Evolutionary conservation across 2,888 invertebrate genomes (phyloP).

Genomic region (Unio delphinus): DNA sequence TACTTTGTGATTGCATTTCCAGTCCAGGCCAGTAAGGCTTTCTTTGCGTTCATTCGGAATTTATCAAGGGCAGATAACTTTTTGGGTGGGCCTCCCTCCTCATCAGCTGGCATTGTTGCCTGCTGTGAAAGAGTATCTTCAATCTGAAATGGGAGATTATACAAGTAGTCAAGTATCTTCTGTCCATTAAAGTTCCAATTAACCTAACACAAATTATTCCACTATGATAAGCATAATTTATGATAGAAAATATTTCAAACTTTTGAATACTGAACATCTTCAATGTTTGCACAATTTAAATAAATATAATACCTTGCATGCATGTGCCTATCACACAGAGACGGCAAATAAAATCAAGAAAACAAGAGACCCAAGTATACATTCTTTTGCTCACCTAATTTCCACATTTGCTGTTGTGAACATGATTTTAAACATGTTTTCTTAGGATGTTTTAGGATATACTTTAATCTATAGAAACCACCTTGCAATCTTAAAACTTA

Average conservation of each 20-base stretch:
- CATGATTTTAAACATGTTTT: too few species aligned
- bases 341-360: too few species aligned
- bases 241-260: background rate
- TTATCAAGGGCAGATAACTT: conserved; percentile 48
- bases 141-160: conserved; percentile 43
- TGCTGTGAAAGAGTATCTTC: conserved; percentile 55
- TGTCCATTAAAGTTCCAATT: background rate
- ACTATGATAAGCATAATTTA: background rate
- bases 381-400: too few species aligned
- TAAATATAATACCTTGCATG: too few species aligned
- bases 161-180: background rate
- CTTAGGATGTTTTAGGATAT: too few species aligned
- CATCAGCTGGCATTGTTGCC: conserved; percentile 28
- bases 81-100: conserved; percentile 30
- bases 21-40: conserved; percentile 94
- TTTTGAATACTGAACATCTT: background rate
- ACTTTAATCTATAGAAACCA: too few species aligned
- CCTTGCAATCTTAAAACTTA: too few species aligned
- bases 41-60: conserved; percentile 85
- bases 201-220: background rate
- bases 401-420: too few species aligned
- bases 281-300: too few species aligned
- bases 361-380: too few species aligned
- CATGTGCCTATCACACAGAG: too few species aligned
- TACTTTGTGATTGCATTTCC: conserved; percentile 84